A percentile compares a stretch with the other conserved stretches of the same genome.
Conservation (phyloP, 2,797 vertebrate genomes). For the Tadarida brasiliensis region DNA sequence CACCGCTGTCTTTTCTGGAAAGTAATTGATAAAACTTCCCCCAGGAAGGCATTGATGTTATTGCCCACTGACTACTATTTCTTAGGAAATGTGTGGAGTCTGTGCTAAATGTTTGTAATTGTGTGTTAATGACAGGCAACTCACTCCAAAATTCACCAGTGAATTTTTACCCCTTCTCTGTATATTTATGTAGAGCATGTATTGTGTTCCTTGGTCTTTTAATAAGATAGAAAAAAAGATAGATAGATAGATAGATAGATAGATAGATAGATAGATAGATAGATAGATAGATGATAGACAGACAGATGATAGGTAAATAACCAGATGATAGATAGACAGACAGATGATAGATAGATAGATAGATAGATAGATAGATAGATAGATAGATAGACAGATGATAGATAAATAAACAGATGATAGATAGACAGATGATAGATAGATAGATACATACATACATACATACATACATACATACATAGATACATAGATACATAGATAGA, state of each 20-base stretch:
- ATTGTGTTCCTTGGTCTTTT: neutral
- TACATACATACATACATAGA: too few species aligned
- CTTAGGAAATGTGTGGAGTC: neutral
- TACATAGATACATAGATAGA: neutral
- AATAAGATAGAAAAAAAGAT: neutral
- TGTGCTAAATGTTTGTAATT: neutral
- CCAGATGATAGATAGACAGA: neutral
- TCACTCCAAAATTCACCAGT: neutral
- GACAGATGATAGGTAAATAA: neutral
- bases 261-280: neutral
- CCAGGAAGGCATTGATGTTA: neutral
- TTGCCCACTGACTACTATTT: neutral
- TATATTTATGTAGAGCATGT: neutral
- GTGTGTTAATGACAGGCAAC: neutral
- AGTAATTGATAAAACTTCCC: conserved; percentile 24
- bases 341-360: neutral
- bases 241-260: neutral
- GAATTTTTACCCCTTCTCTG: neutral
- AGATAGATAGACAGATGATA: neutral
- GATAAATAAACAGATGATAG: too few species aligned
- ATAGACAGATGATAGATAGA: neutral
- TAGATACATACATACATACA: neutral
- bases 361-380: neutral
- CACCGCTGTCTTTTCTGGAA: neutral
- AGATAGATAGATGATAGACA: neutral